Conservation (phyloP, 2,797 vertebrate species). For the Chelonia mydas region DNA sequence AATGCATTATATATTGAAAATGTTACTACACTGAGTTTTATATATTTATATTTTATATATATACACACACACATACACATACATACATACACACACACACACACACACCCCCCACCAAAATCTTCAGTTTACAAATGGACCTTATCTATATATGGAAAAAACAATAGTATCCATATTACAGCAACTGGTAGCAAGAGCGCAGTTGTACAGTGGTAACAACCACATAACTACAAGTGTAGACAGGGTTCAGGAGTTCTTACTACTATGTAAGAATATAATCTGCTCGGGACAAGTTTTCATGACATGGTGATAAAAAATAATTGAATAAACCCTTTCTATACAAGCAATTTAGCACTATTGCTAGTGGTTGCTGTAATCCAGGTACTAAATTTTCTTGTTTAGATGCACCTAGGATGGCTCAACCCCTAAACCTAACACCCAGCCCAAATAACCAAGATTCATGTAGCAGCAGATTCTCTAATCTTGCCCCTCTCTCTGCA, state of each 20-base stretch:
- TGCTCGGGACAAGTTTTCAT: conserved; percentile 31
- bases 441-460: background rate
- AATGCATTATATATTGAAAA: background rate
- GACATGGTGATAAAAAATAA: background rate
- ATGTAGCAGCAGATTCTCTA: background rate
- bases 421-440: conserved; percentile 15
- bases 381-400: conserved; percentile 14
- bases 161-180: conserved; percentile 50
- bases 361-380: conserved; percentile 24
- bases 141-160: conserved; percentile 10
- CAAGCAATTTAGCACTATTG: background rate
- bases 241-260: conserved; percentile 12
- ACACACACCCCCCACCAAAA: background rate
- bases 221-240: background rate
- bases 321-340: background rate
- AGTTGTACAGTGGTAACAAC: background rate
- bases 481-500: background rate
- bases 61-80: no score
- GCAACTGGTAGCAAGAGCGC: conserved; percentile 30
- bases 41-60: no score
- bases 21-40: background rate
- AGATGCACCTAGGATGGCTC: background rate
- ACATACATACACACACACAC: no score
- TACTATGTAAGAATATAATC: conserved; percentile 5
- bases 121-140: conserved; percentile 11